Percentiles rank a stretch among this genome's conserved stretches.
These are phyloP conservation scores for Apocheima hispidaria DNA, from an alignment of 2,888 invertebrate species.

Conservation along the genomic window DNA sequence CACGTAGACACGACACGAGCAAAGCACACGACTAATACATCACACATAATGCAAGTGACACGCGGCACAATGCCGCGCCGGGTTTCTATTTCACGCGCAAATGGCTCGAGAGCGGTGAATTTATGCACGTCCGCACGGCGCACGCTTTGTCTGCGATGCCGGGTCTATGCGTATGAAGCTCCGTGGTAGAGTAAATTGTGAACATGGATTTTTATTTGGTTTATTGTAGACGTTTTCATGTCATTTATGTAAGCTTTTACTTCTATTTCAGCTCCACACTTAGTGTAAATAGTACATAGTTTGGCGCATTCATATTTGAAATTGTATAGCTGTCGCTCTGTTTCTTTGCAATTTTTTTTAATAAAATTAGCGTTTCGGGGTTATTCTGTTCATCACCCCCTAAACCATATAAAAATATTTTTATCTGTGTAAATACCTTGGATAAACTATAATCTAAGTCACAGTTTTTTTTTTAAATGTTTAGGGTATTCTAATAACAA, in stretches of 20 bases:
- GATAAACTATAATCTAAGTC: no score
- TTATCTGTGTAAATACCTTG: no score
- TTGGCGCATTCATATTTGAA: no score
- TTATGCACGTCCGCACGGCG: conserved; percentile 60
- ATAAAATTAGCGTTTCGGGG: no score
- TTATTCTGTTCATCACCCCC: no score
- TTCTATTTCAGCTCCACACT: no score
- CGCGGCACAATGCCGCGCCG: conserved; percentile 47
- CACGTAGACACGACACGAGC: conserved; percentile 30
- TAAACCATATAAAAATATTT: no score
- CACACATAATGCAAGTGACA: conserved; percentile 57
- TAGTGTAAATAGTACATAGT: no score
- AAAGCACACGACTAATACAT: conserved; percentile 36
- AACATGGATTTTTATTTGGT: conserved; percentile 14
- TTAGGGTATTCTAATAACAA: no score
- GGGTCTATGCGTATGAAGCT: conserved; percentile 37
- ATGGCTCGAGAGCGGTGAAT: conserved; percentile 60
- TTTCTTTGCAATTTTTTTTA: no score
- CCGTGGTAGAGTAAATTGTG: conserved; percentile 17
- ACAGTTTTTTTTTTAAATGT: no score
- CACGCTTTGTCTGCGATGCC: conserved; percentile 43
- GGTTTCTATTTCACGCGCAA: conserved; percentile 75
- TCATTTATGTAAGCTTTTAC: background rate
- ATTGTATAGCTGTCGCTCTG: no score
- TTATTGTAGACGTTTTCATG: background rate